phyloP scores from a whole-genome alignment of 2,797 vertebrate genomes.

The Amblyraja radiata region DNA sequence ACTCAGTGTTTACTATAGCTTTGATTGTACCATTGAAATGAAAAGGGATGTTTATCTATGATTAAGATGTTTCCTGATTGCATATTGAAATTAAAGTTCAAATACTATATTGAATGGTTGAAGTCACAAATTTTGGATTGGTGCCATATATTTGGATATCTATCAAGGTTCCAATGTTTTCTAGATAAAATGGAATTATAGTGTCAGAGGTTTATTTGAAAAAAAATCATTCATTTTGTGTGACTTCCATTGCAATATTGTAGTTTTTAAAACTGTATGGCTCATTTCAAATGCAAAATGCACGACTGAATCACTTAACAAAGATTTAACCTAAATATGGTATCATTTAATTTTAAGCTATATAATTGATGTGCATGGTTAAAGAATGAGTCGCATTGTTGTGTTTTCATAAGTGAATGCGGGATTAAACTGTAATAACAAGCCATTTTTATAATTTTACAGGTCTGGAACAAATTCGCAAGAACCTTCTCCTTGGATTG shows the following conservation, averaged over 20 bases:
- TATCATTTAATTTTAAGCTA: not conserved
- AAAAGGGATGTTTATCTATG: not conserved
- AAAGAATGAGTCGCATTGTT: not conserved
- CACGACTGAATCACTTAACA: not conserved
- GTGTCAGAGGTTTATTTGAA: not conserved
- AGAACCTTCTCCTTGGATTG: constrained; percentile 89
- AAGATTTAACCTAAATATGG: not conserved
- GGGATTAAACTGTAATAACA: not conserved
- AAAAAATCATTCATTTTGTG: not conserved
- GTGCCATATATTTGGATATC: not conserved
- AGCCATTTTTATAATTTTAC: constrained; percentile 41
- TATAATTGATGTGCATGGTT: not conserved
- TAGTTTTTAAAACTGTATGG: not conserved
- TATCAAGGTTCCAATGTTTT: not conserved
- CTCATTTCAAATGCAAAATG: not conserved
- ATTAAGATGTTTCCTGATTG: not conserved
- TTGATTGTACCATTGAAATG: not conserved
- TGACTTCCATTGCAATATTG: not conserved
- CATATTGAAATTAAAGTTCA: not conserved
- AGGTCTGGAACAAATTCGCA: constrained; percentile 88
- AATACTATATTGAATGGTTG: not conserved
- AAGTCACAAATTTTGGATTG: not conserved
- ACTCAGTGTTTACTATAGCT: not conserved
- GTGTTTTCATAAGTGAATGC: not conserved
- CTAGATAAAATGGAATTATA: not conserved